Evolutionary conservation across 2,797 vertebrate species (phyloP), one percentile per base, ranked within the genome.

Genomic region (Argya squamiceps): DNA sequence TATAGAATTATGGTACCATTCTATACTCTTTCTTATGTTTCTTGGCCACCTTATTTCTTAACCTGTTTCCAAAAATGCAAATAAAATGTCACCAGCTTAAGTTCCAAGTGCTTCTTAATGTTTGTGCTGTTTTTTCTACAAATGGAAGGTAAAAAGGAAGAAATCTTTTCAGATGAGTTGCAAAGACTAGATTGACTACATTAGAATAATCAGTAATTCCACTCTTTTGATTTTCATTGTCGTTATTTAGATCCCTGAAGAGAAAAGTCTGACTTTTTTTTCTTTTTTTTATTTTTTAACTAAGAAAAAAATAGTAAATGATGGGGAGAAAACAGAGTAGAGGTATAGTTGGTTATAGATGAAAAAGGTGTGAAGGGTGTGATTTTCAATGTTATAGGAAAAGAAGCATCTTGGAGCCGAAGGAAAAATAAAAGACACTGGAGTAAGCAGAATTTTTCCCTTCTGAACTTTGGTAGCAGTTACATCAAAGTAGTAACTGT

Each of bases 261-360:
- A 39, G 63, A 76, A 69, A 46, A 1, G 0, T 3, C 3, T 32
- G 8, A 12, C 0, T 7, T 34, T 5, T 23, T 21, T 23, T 27
- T 21, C 20, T 27, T 6, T 18, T 9, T 21, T 20, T 50, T 19
- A 1, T 11, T 39, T 67, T 86, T 36, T 14, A 30, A 39, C 49
- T 74, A 52, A 22, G 11, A 23, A 29, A 36, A 70, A 47, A 7
- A 16, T 4, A 36, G 2, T 73, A 36, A 74, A 58, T 0, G 0
- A 7, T 55, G 37, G 2, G 2, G 12, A 55, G 1, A 44, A 73
- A 80, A 56, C 3, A 79, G 11, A 62, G 4, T 29, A 41, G 8
- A 34, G 1, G 9, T 46, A 36, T 30, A 68, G 12, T 2, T 64
- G 44, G 4, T 39, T 50, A 14, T 12, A 62, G 2, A 3, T 39